These are phyloP conservation scores for Raja brachyura DNA, from an alignment of 2,113 vertebrate genomes.

Conservation along the genomic window DNA sequence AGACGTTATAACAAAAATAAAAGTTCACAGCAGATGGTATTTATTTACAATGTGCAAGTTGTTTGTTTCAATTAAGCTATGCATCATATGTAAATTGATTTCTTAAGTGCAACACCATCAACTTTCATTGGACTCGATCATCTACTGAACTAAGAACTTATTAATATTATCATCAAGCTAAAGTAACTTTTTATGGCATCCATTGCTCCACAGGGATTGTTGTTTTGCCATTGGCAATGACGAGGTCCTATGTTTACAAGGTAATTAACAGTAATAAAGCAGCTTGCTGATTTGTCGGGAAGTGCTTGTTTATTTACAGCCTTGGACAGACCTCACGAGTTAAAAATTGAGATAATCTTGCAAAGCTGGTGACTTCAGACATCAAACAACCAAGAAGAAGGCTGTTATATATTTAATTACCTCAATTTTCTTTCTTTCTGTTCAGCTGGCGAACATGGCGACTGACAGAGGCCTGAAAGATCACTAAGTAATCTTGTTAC, in stretches of 20 bases:
- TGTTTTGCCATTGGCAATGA: conserved; percentile 30
- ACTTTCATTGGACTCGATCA: neutral
- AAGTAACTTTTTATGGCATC: conserved; percentile 11
- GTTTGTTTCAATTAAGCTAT: neutral
- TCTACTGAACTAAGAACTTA: neutral
- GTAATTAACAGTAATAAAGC: conserved; percentile 19
- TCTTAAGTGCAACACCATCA: neutral
- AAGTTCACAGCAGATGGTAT: neutral
- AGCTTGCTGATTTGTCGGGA: neutral
- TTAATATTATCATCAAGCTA: neutral
- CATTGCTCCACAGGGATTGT: conserved; percentile 13
- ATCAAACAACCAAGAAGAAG: neutral
- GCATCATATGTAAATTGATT: conserved; percentile 17
- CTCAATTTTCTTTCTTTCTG: neutral
- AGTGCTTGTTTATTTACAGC: conserved; percentile 9
- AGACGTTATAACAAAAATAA: neutral
- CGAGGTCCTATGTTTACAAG: conserved; percentile 7
- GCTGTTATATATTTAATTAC: neutral
- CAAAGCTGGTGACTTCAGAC: neutral
- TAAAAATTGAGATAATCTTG: neutral
- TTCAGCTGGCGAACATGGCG: neutral
- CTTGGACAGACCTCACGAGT: conserved; percentile 22
- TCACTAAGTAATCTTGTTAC: neutral
- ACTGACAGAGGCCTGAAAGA: neutral
- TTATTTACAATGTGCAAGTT: neutral